Evolutionary conservation across 2,113 vertebrate species (phyloP), one percentile per base, ranked within the genome.

Genomic region (Pipra filicauda): DNA sequence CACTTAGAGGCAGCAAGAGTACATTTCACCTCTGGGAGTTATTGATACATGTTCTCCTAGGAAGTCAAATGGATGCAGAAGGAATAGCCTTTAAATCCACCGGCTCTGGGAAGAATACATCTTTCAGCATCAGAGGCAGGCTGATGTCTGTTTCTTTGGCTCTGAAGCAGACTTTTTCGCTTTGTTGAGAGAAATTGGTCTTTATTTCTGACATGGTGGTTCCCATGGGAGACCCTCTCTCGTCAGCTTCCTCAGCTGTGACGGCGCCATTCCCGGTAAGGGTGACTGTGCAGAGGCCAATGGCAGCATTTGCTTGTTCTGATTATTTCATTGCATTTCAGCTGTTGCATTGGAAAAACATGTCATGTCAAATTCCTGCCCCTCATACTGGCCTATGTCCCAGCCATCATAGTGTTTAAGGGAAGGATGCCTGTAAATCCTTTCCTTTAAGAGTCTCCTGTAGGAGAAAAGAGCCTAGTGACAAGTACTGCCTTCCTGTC

Each of bases 21-120:
- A 94, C 70, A 74, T 93, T 96, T 93, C 92, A 92, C 88, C 79
- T 96, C 79, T 75, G 93, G 90, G 90, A 95, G 89, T 93, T 86
- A 90, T 49, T 77, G 83, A 75, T 78, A 65, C 90, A 81, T 12
- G 65, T 37, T 59, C 76, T 88, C 75, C 59, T 44, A 86, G 49
- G 75, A 95, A 93, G 92, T 88, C 71, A 96, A 88, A 86, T n/a
- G 76, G 78, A 86, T 71, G 92, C 28, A 59, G 69, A 35, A 92
- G 72, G 33, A 84, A 39, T 15, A 77, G 81, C 24, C 49, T 86
- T 93, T 88, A 94, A 96, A 95, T 84, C 88, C 86, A 71, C n/a
- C 3, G 35, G 52, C 84, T 88, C 39, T 74, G 65, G 72, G 69
- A 95, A 76, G 76, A 87, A 80, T 11, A 51, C 52, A 54, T 83